Percentiles rank a stretch among this genome's conserved stretches.
phyloP scores from a whole-genome alignment of 2,888 invertebrate species.

The Eupithecia abbreviata region DNA sequence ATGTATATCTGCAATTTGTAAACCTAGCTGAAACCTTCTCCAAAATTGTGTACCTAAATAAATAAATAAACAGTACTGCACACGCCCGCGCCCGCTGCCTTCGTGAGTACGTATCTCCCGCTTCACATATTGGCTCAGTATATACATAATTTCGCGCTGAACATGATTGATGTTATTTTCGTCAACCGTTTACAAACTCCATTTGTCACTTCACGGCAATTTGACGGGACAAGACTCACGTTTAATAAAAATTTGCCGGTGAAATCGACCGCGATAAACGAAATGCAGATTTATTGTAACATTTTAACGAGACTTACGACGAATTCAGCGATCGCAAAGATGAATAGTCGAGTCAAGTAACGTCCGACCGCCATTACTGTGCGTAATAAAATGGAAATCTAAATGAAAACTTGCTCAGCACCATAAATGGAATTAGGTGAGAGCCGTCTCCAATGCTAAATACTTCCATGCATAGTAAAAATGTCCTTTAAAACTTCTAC shows the following conservation, averaged over 20 bases:
- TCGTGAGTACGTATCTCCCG: background rate
- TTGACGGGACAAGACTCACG: background rate
- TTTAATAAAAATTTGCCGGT: background rate
- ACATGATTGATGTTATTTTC: constrained; percentile 12
- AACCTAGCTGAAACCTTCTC: no score
- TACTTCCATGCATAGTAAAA: constrained; percentile 34
- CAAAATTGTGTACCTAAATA: no score
- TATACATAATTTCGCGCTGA: background rate
- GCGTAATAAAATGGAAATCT: constrained; percentile 25
- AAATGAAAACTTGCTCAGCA: constrained; percentile 16
- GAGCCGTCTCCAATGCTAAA: constrained; percentile 35
- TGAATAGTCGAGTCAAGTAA: background rate
- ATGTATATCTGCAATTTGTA: no score
- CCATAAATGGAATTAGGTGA: constrained; percentile 22
- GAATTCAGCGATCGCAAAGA: background rate
- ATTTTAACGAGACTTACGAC: constrained; percentile 1
- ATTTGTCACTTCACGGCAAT: constrained; percentile 15
- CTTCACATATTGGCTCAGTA: constrained; percentile 6
- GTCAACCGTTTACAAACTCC: constrained; percentile 13
- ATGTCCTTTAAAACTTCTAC: constrained; percentile 33
- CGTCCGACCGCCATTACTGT: background rate
- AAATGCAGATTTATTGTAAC: background rate
- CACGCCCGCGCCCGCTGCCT: no score
- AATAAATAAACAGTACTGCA: no score
- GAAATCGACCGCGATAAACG: constrained; percentile 1